Evolutionary conservation across 2,797 vertebrate species (phyloP).

Genomic region (Steatocranus sp.): DNA sequence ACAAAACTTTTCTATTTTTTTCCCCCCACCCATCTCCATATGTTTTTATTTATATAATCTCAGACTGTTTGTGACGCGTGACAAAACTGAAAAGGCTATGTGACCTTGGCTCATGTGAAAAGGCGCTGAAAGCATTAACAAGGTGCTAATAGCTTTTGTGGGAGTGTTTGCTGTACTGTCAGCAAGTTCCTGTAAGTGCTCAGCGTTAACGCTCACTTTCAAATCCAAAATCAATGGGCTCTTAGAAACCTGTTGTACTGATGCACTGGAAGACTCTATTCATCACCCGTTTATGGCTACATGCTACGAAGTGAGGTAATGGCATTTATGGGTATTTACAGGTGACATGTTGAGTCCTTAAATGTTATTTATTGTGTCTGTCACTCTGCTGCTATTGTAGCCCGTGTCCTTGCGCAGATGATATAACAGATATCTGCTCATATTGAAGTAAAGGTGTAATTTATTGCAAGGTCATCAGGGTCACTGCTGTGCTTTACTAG

Average conservation of each 20-base stretch:
- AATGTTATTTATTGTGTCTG: constrained; percentile 72
- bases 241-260: constrained; percentile 83
- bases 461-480: constrained; percentile 52
- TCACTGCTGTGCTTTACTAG: constrained; percentile 81
- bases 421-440: constrained; percentile 60
- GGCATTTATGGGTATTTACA: constrained; percentile 77
- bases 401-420: constrained; percentile 65
- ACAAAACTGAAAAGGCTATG: constrained; percentile 29
- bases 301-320: constrained; percentile 76
- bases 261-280: constrained; percentile 92
- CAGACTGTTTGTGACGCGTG: constrained; percentile 55
- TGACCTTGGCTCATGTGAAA: constrained; percentile 66
- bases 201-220: constrained; percentile 48
- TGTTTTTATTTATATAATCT: constrained; percentile 51
- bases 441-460: constrained; percentile 55
- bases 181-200: constrained; percentile 67
- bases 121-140: constrained; percentile 61
- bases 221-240: constrained; percentile 72
- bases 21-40: not conserved
- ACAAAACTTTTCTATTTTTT: constrained; percentile 77
- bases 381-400: constrained; percentile 60
- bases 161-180: constrained; percentile 62
- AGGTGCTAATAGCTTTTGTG: constrained; percentile 60
- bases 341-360: constrained; percentile 73
- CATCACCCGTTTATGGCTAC: constrained; percentile 91